Conservation (phyloP, 2,113 vertebrate genomes). For the Octodon degus region DNA sequence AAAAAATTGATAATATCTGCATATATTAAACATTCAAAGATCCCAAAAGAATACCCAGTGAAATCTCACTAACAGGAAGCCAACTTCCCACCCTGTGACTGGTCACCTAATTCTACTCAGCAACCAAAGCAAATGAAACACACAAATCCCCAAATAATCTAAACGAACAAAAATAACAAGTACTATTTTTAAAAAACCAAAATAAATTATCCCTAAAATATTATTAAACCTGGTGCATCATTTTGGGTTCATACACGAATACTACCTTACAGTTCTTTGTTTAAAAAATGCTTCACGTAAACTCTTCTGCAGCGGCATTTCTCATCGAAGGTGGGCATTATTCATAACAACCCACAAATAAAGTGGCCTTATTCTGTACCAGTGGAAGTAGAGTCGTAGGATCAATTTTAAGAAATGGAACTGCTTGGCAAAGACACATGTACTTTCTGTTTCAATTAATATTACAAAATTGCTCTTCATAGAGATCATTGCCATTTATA, state of each 20-base stretch:
- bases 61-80: neutral
- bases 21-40: neutral
- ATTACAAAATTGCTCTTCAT: neutral
- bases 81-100: neutral
- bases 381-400: neutral
- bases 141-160: neutral
- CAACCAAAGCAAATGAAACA: neutral
- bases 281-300: neutral
- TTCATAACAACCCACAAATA: fast-evolving
- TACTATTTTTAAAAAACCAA: neutral
- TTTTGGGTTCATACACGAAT: slow-evolving; percentile 12
- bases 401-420: neutral
- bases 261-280: neutral
- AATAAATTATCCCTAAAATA: neutral
- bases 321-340: neutral
- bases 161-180: neutral
- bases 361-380: neutral
- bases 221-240: neutral
- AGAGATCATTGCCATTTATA: neutral
- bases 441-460: neutral
- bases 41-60: neutral
- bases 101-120: neutral
- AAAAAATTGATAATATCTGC: neutral
- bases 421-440: neutral
- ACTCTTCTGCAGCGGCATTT: neutral